Evolutionary conservation across 2,113 vertebrate genomes (phyloP).

Genomic region (Pyxicephalus adspersus): DNA sequence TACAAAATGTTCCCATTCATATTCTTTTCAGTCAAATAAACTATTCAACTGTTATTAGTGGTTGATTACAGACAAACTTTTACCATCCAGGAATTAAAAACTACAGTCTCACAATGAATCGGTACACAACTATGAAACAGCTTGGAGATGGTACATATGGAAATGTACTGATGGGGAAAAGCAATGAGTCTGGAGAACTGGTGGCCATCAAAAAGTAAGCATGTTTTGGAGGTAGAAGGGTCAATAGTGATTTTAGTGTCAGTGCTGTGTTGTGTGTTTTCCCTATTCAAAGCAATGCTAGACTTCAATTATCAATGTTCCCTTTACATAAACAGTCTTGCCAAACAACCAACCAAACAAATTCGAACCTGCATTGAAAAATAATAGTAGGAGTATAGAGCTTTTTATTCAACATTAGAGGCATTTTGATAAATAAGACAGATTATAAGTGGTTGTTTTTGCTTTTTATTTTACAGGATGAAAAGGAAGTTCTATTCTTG

Average conservation of each 20-base stretch:
- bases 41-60: neutral
- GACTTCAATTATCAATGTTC: no score
- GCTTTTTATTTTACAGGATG: slow-evolving; percentile 80
- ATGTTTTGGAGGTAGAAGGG: no score
- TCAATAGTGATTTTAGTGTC: no score
- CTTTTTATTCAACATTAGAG: no score
- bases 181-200: slow-evolving; percentile 92
- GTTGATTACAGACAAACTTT: neutral
- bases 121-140: slow-evolving; percentile 92
- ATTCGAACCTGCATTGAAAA: no score
- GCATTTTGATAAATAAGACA: no score
- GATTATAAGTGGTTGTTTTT: neutral
- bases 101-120: slow-evolving; percentile 80
- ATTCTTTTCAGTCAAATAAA: neutral
- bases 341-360: no score
- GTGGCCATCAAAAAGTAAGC: slow-evolving; percentile 95
- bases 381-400: no score
- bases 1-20: neutral
- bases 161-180: slow-evolving; percentile 93
- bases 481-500: slow-evolving; percentile 99
- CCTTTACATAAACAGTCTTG: no score
- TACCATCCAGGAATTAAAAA: neutral
- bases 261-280: no score
- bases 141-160: slow-evolving; percentile 96
- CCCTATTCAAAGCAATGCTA: no score